Conservation (phyloP, 2,797 vertebrate genomes). For the Semotilus atromaculatus region DNA sequence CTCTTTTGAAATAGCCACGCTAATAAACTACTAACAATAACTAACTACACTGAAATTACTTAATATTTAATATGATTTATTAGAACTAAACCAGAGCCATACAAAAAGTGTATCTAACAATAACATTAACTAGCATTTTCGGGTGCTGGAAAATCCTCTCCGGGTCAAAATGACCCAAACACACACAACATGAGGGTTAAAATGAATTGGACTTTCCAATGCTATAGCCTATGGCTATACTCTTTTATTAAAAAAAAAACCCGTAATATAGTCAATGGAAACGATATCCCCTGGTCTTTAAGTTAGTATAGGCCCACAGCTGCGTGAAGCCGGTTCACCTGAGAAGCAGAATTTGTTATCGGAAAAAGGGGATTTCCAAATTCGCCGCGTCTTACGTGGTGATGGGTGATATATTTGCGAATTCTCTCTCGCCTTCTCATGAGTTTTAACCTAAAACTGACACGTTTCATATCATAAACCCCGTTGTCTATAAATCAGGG, state of each 20-base stretch:
- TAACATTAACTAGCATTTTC: too few relatives aligned
- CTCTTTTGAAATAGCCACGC: too few relatives aligned
- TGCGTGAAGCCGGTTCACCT: neutral
- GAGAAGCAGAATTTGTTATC: conserved; percentile 26
- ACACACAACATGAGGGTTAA: neutral
- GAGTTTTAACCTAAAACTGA: conserved; percentile 59
- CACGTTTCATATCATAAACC: conserved; percentile 59
- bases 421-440: conserved; percentile 58
- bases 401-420: conserved; percentile 54
- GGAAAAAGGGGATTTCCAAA: conserved; percentile 34
- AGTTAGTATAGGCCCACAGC: neutral
- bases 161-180: too few relatives aligned
- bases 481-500: conserved; percentile 60
- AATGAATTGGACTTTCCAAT: neutral
- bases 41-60: too few relatives aligned
- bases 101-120: too few relatives aligned
- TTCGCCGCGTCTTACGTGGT: neutral
- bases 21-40: too few relatives aligned
- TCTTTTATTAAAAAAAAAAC: neutral
- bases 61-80: too few relatives aligned
- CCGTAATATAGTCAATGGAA: conserved; percentile 33
- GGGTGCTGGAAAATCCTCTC: too few relatives aligned
- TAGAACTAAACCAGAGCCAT: too few relatives aligned
- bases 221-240: neutral
- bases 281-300: neutral